A percentile compares a stretch with the other conserved stretches of the same genome.
phyloP scores from a whole-genome alignment of 2,888 invertebrate species.

The Apotomis betuletana region DNA sequence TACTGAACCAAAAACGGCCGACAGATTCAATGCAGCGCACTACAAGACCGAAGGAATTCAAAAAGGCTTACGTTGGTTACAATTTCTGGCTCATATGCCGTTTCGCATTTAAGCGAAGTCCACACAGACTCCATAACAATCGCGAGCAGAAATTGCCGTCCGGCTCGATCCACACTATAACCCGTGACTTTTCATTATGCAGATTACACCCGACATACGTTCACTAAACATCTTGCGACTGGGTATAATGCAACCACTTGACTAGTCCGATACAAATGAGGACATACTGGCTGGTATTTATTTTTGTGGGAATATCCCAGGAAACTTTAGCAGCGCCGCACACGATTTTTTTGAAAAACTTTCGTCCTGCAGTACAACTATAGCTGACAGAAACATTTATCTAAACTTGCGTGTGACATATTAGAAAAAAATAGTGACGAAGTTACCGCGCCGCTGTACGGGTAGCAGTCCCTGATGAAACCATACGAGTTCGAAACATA shows the following conservation, averaged over 20 bases:
- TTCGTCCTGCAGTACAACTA: no score
- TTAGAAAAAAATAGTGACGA: no score
- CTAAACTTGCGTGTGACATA: no score
- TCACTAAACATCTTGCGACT: slow-evolving; percentile 65
- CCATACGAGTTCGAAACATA: no score
- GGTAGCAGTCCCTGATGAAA: no score
- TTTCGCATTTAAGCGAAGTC: not conserved
- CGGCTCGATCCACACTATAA: slow-evolving; percentile 73
- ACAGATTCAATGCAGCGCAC: slow-evolving; percentile 60
- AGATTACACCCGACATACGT: slow-evolving; percentile 72
- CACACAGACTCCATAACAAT: slow-evolving; percentile 63
- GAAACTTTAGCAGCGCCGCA: no score
- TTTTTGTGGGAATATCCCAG: no score
- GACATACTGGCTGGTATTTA: no score
- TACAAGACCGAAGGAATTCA: slow-evolving; percentile 46
- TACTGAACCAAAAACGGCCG: slow-evolving; percentile 33
- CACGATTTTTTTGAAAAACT: no score
- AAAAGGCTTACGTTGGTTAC: not conserved
- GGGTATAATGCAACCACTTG: slow-evolving; percentile 11
- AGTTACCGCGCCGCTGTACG: no score
- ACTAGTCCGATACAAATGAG: not conserved
- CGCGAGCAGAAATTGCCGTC: slow-evolving; percentile 74
- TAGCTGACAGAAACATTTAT: no score
- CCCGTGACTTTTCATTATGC: slow-evolving; percentile 78
- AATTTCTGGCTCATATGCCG: not conserved